Conservation (phyloP, 2,797 vertebrate species). For the Xenentodon cancila region DNA sequence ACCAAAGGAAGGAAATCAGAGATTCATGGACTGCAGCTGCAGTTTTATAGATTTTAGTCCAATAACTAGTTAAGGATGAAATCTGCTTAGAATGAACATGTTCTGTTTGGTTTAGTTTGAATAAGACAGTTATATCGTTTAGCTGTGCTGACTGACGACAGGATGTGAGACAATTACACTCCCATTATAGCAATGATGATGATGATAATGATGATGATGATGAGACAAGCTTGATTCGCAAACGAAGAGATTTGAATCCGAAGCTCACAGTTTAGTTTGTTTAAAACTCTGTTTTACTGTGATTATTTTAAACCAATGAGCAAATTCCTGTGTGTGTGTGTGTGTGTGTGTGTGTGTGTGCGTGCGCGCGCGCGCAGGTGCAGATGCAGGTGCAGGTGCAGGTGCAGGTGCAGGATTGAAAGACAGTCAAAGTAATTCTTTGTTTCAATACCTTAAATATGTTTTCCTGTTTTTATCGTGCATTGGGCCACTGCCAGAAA, state of each 20-base stretch:
- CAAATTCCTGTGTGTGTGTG: background rate
- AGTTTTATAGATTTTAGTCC: background rate
- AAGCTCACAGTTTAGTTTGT: background rate
- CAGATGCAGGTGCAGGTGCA: background rate
- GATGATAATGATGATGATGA: background rate
- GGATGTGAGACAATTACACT: background rate
- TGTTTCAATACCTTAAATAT: too few relatives aligned
- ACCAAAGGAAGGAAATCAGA: constrained; percentile 13
- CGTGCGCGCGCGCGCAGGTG: background rate
- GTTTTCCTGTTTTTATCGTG: too few relatives aligned
- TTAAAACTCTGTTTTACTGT: background rate
- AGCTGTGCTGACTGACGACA: background rate
- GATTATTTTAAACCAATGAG: constrained; percentile 1
- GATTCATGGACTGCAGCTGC: constrained; percentile 2
- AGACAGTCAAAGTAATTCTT: background rate
- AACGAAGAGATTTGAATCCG: background rate
- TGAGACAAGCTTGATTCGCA: background rate
- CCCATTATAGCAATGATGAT: background rate
- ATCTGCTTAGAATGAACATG: background rate
- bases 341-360: too few relatives aligned
- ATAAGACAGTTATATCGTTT: background rate
- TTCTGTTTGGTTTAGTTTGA: background rate
- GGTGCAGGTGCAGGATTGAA: background rate
- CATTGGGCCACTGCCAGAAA: too few relatives aligned
- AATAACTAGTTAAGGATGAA: background rate